Conservation (phyloP, 2,888 invertebrate genomes). For the Lumbricus terrestris region DNA sequence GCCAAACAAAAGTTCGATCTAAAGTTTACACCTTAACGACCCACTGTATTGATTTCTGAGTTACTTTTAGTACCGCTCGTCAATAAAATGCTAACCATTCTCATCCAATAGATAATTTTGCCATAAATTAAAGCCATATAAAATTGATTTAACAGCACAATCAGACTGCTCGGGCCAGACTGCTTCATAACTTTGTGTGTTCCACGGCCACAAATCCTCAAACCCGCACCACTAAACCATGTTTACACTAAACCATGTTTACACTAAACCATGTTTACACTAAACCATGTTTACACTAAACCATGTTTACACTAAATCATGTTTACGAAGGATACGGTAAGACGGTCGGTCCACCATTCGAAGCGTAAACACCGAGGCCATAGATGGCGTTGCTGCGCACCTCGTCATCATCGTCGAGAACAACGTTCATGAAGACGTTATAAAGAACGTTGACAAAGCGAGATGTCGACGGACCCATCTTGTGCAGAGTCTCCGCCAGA, state of each 20-base stretch:
- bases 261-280: not conserved
- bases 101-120: too few species aligned
- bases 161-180: too few species aligned
- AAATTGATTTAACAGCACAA: too few species aligned
- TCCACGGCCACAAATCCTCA: too few species aligned
- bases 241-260: too few species aligned
- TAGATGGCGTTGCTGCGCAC: constrained; percentile 76
- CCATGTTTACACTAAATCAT: rapidly evolving
- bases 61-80: too few species aligned
- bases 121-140: too few species aligned
- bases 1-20: not conserved
- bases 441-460: constrained; percentile 43
- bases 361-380: constrained; percentile 73
- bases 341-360: constrained; percentile 63
- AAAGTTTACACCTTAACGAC: not conserved
- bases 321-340: not conserved
- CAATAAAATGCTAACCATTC: too few species aligned
- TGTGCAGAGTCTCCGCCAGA: constrained; percentile 72
- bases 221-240: too few species aligned
- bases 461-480: constrained; percentile 62
- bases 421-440: constrained; percentile 65
- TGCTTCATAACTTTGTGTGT: too few species aligned
- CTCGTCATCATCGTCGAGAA: constrained; percentile 69
- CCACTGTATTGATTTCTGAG: too few species aligned
- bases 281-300: not conserved